These are phyloP conservation scores for Plotosus lineatus DNA, from an alignment of 2,113 vertebrate species.

Conservation along the genomic window DNA sequence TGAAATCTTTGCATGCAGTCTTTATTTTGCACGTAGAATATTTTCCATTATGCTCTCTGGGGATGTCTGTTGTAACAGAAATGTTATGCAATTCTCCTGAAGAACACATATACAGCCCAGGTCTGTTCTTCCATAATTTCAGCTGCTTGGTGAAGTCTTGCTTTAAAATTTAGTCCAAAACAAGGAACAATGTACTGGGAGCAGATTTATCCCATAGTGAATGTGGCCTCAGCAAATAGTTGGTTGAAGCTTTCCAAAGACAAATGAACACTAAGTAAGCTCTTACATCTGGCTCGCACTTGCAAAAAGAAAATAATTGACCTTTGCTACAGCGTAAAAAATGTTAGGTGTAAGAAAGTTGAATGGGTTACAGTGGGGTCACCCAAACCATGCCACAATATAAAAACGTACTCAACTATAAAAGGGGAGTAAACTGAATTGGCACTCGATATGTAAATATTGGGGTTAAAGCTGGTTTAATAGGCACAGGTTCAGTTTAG, in stretches of 20 bases:
- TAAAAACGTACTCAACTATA: background rate
- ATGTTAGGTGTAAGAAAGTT: background rate
- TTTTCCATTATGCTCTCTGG: background rate
- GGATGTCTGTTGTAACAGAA: constrained; percentile 3
- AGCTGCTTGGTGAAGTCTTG: background rate
- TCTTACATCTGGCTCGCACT: constrained; percentile 34
- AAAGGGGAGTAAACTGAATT: background rate
- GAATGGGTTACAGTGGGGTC: background rate
- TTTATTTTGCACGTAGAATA: background rate
- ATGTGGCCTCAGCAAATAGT: background rate
- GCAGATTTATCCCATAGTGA: constrained; percentile 12
- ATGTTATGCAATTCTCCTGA: constrained; percentile 24
- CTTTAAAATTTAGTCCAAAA: constrained; percentile 30
- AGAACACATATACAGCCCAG: background rate
- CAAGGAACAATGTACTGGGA: constrained; percentile 14
- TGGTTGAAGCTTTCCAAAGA: constrained; percentile 39
- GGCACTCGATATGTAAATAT: background rate
- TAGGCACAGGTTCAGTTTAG: background rate
- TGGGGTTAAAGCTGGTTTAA: background rate
- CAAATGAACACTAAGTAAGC: constrained; percentile 18
- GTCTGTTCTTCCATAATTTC: background rate
- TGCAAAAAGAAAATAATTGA: constrained; percentile 16
- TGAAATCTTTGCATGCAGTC: background rate
- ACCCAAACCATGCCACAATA: background rate
- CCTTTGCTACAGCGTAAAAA: constrained; percentile 26